Conservation (phyloP, 2,888 invertebrate genomes). For the Acleris holmiana region DNA sequence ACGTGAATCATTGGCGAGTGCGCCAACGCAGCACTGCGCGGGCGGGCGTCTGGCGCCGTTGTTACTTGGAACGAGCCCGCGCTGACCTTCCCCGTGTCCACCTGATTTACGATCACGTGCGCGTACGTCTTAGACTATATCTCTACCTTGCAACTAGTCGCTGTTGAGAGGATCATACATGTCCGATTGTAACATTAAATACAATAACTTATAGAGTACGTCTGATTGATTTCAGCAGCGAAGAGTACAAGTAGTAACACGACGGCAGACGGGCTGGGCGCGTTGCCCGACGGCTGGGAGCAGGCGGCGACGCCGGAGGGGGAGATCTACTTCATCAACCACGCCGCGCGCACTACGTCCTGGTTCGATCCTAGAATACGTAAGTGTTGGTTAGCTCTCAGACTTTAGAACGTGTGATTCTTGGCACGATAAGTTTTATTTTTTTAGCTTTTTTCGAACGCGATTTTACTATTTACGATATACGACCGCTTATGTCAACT, state of each 20-base stretch:
- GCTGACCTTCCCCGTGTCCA: slow-evolving; percentile 69
- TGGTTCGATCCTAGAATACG: slow-evolving; percentile 99
- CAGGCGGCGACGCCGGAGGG: slow-evolving; percentile 93
- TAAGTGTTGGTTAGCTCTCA: slow-evolving; percentile 84
- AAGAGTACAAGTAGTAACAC: slow-evolving; percentile 83
- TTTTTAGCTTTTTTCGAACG: too few species aligned
- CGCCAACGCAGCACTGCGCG: slow-evolving; percentile 49
- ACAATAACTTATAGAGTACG: slow-evolving; percentile 40
- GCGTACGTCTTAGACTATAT: slow-evolving; percentile 62
- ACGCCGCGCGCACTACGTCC: slow-evolving; percentile 96
- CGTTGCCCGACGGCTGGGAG: slow-evolving; percentile 95
- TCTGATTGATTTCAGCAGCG: slow-evolving; percentile 81
- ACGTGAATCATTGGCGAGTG: slow-evolving; percentile 58
- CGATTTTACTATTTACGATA: too few species aligned
- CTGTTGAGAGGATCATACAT: slow-evolving; percentile 74
- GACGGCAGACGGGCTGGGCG: slow-evolving; percentile 86
- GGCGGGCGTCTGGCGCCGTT: slow-evolving; percentile 65
- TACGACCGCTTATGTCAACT: too few species aligned
- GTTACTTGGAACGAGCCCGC: slow-evolving; percentile 70
- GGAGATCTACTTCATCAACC: slow-evolving; percentile 95
- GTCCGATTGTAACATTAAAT: slow-evolving; percentile 16
- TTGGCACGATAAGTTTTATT: not conserved
- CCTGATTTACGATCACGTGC: slow-evolving; percentile 66
- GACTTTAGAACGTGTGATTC: not conserved
- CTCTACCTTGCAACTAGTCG: slow-evolving; percentile 74